Percentiles rank a stretch among this genome's conserved stretches.
These are phyloP conservation scores for Lophotis ruficrista DNA, from an alignment of 2,113 vertebrate genomes.

Conservation along the genomic window DNA sequence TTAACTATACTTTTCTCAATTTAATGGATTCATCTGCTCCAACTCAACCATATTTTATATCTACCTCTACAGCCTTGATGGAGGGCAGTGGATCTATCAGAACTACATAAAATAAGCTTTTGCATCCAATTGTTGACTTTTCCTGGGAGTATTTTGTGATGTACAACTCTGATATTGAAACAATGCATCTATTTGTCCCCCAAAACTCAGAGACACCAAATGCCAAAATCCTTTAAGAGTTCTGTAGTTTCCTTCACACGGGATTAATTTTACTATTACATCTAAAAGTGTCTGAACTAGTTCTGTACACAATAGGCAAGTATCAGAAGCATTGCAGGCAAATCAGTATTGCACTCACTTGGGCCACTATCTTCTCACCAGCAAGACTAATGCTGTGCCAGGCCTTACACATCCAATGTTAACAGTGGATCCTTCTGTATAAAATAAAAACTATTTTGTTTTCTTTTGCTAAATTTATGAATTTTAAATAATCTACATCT, in stretches of 20 bases:
- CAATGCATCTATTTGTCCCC: neutral
- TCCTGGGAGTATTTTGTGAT: neutral
- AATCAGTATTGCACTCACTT: neutral
- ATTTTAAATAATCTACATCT: neutral
- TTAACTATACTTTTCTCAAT: neutral
- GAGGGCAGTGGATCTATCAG: neutral
- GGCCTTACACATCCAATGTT: neutral
- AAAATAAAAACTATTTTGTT: neutral
- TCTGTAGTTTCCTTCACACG: neutral
- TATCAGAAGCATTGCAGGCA: neutral
- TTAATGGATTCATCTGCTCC: neutral
- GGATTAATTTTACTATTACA: neutral
- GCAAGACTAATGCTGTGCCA: neutral
- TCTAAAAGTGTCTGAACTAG: neutral
- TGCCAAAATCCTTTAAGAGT: neutral
- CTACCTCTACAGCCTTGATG: neutral
- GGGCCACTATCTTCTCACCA: neutral
- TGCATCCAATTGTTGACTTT: neutral
- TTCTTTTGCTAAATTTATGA: neutral
- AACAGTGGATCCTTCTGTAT: neutral
- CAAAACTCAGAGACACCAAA: neutral
- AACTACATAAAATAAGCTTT: neutral
- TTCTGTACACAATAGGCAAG: neutral
- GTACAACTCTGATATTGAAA: neutral
- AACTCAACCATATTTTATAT: neutral